Conservation (phyloP, 2,113 vertebrate species). For the Myanophis thanlyinensis region DNA sequence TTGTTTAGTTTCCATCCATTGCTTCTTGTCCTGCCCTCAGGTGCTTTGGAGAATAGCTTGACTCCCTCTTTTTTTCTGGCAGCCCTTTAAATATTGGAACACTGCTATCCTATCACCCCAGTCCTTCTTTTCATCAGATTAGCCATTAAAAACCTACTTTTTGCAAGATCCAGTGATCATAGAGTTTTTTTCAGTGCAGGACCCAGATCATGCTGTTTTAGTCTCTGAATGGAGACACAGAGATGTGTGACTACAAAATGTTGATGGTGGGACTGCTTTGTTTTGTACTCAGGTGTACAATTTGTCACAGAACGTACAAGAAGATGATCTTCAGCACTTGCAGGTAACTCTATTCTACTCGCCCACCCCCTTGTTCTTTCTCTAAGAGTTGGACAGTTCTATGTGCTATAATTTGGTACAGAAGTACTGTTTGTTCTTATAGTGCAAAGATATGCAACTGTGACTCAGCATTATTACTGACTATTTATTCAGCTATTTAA, state of each 20-base stretch:
- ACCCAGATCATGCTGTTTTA: neutral
- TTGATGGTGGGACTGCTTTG: neutral
- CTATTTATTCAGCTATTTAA: neutral
- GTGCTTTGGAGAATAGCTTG: no score
- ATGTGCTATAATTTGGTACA: neutral
- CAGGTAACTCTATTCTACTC: slow-evolving; percentile 67
- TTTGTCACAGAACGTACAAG: slow-evolving; percentile 89
- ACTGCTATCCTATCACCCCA: no score
- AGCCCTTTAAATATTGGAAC: no score
- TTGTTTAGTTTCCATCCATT: no score
- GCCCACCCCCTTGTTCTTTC: no score
- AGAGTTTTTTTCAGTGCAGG: neutral
- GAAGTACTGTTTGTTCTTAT: neutral
- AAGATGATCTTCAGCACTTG: slow-evolving; percentile 88
- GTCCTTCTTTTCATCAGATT: no score
- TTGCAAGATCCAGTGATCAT: neutral
- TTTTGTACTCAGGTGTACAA: slow-evolving; percentile 81
- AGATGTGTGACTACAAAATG: neutral
- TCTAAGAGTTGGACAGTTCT: neutral
- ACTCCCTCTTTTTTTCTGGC: no score
- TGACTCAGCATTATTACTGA: neutral
- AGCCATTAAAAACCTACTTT: neutral
- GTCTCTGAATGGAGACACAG: neutral
- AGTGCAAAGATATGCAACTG: neutral
- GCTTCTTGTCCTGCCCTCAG: no score